A percentile compares a stretch with the other conserved stretches of the same genome.
Conservation (phyloP, 1,140 invertebrate species). For the Mactra quadrangularis region DNA sequence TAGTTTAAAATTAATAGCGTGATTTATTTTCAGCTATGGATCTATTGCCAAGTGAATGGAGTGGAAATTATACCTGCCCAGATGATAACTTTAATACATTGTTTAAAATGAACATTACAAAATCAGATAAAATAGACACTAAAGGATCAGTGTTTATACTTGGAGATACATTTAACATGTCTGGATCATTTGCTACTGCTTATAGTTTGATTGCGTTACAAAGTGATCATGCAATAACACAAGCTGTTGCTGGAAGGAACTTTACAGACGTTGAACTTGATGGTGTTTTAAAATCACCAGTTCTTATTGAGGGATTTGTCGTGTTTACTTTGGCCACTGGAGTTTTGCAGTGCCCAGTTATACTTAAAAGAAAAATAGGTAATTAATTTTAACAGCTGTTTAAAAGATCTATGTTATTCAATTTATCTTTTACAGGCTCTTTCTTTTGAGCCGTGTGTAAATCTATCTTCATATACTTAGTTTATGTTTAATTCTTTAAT, state of each 20-base stretch:
- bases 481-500: too few relatives aligned
- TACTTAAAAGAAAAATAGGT: conserved; percentile 28
- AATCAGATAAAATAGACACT: conserved; percentile 18
- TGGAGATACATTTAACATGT: background rate
- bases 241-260: conserved; percentile 1
- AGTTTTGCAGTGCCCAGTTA: conserved; percentile 7
- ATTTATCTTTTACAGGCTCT: background rate
- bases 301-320: conserved; percentile 28
- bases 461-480: too few relatives aligned
- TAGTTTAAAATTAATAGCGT: too few relatives aligned
- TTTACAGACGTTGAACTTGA: conserved; percentile 29
- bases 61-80: conserved; percentile 40
- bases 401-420: background rate
- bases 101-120: conserved; percentile 34
- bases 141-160: background rate
- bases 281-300: conserved; percentile 8
- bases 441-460: background rate
- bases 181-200: conserved; percentile 1
- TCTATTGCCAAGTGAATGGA: conserved; percentile 51
- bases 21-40: conserved; percentile 56
- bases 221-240: background rate
- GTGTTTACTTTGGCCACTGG: background rate
- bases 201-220: conserved; percentile 7
- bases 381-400: background rate
- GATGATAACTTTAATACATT: background rate